Evolutionary conservation across 2,888 invertebrate species (phyloP).

Genomic region (Agriopis aurantiaria): DNA sequence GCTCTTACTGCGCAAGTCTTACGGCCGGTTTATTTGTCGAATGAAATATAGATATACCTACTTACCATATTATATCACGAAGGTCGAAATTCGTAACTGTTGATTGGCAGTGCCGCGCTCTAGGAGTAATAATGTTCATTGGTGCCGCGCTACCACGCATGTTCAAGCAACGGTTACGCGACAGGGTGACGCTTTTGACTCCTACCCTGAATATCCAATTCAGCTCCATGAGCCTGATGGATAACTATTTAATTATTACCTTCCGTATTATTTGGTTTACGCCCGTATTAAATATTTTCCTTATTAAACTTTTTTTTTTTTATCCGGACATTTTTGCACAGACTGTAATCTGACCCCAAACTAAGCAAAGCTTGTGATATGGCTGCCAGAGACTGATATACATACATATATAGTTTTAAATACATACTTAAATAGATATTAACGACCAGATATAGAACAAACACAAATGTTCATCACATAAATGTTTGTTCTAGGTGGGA

Average conservation of each 20-base stretch:
- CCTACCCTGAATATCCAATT: background rate
- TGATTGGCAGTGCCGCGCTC: constrained; percentile 42
- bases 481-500: too few relatives aligned
- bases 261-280: background rate
- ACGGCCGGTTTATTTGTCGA: constrained; percentile 57
- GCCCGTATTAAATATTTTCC: background rate
- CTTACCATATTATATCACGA: constrained; percentile 38
- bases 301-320: too few relatives aligned
- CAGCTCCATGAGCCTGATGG: background rate
- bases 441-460: too few relatives aligned
- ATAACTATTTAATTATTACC: constrained; percentile 7
- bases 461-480: too few relatives aligned
- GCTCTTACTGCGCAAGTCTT: constrained; percentile 75
- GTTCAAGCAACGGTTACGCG: constrained; percentile 14
- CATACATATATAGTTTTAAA: too few relatives aligned
- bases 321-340: too few relatives aligned
- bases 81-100: constrained; percentile 51
- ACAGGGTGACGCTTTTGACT: constrained; percentile 8
- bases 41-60: constrained; percentile 46
- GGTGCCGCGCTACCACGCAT: constrained; percentile 11
- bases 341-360: too few relatives aligned
- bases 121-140: too few relatives aligned
- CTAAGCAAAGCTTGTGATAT: too few relatives aligned
- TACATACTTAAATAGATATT: too few relatives aligned
- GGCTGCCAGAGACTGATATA: too few relatives aligned